Evolutionary conservation across 2,888 invertebrate genomes (phyloP), one percentile per base, ranked within the genome.

Genomic region (Phaedon cochleariae): DNA sequence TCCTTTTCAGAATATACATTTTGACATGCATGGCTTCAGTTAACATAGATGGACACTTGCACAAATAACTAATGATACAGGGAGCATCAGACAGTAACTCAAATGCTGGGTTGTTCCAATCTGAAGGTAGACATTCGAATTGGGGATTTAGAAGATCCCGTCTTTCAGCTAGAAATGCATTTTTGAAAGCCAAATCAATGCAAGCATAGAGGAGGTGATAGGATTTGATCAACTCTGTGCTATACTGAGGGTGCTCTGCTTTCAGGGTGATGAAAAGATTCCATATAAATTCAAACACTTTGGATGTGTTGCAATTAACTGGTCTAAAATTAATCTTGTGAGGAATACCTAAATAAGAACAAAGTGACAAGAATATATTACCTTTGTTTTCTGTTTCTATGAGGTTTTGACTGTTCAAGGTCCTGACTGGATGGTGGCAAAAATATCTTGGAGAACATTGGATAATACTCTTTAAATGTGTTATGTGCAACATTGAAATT

Each of bases 271-370:
- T 89, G 84, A 95, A 98, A 64, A 98, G 85, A 57, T 94, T 94
- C 98, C 98, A 98, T 74, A 94, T 92, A 80, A 97, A 95, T 80
- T 96, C 95, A 83, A 95, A 97, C 3, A 98, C 85, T 79, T 94
- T 93, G 59, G 90, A 88, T 49, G 92, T 88, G 6, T 93, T 90
- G 82, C 96, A 96, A 29, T 92, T 92, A 34, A 90, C 85, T 57
- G 90, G 85, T 80, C 92, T 94, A 80, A 77, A 70, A 46, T 18
- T 18, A 12, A 15, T 2, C 15, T 9, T 18, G 9, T 46, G 17
- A 46, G 20, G n/a, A n/a, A n/a, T n/a, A n/a, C n/a, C n/a, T n/a
- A n/a, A 46, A 2, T n/a, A 15, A 26, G 18, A 22, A 20, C 22
- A 22, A 51, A 26, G 22, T 26, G n/a, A n/a, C 21, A 20, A 20